Conservation (phyloP, 2,113 vertebrate species). For the Apus apus region DNA sequence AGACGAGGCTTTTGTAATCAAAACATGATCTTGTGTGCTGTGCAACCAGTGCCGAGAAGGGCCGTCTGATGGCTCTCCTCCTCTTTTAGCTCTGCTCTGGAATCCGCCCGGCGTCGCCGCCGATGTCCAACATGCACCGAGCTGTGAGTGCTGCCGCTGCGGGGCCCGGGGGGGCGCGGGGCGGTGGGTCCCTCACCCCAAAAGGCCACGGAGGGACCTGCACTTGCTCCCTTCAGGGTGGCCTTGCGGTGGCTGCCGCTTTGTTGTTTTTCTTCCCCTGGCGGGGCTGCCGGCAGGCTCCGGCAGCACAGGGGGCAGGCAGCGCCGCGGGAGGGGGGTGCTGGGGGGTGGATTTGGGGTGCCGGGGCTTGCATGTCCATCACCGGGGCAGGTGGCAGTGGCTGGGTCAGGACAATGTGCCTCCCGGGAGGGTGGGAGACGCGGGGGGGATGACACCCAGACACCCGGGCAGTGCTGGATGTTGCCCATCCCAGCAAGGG, state of each 20-base stretch:
- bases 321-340: background rate
- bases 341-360: background rate
- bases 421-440: background rate
- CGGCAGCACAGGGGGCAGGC: background rate
- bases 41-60: constrained; percentile 83
- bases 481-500: background rate
- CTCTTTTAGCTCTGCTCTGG: constrained; percentile 84
- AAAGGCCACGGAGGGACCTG: background rate
- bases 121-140: constrained; percentile 85
- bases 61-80: constrained; percentile 75
- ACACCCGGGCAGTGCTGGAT: background rate
- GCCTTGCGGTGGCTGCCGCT: background rate
- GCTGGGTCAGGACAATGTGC: background rate
- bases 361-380: background rate
- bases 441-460: background rate
- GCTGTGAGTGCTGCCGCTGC: constrained; percentile 85
- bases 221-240: background rate
- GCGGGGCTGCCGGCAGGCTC: constrained; percentile 1
- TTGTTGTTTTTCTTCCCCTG: background rate
- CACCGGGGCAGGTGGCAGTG: background rate
- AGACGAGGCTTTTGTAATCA: constrained; percentile 90
- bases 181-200: constrained; percentile 28
- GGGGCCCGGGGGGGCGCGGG: constrained; percentile 57
- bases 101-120: constrained; percentile 79
- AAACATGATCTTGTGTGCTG: constrained; percentile 93